phyloP scores from a whole-genome alignment of 2,797 vertebrate genomes.

The Enteromius fasciolatus region DNA sequence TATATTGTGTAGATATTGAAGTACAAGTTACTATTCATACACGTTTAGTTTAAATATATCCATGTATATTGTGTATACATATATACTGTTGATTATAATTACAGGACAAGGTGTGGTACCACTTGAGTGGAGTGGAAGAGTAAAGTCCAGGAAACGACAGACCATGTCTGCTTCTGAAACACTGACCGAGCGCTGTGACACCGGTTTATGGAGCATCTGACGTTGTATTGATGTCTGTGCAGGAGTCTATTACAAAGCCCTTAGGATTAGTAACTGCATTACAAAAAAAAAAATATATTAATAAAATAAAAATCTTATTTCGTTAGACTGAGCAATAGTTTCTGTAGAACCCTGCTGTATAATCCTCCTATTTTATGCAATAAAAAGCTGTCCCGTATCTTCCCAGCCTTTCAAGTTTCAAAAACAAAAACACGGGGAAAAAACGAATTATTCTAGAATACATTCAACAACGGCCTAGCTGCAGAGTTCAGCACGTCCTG shows the following conservation, averaged over 20 bases:
- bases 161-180: conserved; percentile 66
- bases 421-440: conserved; percentile 13
- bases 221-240: conserved; percentile 80
- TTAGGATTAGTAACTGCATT: conserved; percentile 75
- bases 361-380: conserved; percentile 71
- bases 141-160: conserved; percentile 71
- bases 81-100: conserved; percentile 72
- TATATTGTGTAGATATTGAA: conserved; percentile 87
- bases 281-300: conserved; percentile 36
- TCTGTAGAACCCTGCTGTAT: conserved; percentile 74
- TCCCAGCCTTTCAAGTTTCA: conserved; percentile 60
- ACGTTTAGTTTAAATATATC: conserved; percentile 77
- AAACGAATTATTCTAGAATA: conserved; percentile 61
- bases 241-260: conserved; percentile 85
- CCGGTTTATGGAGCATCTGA: conserved; percentile 63
- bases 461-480: conserved; percentile 88
- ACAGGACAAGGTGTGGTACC: conserved; percentile 77
- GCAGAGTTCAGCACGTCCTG: conserved; percentile 73
- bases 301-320: conserved; percentile 59
- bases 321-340: conserved; percentile 63
- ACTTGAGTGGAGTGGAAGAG: conserved; percentile 77
- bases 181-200: conserved; percentile 61
- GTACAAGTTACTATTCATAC: conserved; percentile 83
- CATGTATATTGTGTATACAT: conserved; percentile 77
- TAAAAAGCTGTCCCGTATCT: conserved; percentile 61